Percentiles rank a stretch among this genome's conserved stretches.
Evolutionary conservation across 1,140 invertebrate species (phyloP).

Genomic region (Diorhabda elongata): DNA sequence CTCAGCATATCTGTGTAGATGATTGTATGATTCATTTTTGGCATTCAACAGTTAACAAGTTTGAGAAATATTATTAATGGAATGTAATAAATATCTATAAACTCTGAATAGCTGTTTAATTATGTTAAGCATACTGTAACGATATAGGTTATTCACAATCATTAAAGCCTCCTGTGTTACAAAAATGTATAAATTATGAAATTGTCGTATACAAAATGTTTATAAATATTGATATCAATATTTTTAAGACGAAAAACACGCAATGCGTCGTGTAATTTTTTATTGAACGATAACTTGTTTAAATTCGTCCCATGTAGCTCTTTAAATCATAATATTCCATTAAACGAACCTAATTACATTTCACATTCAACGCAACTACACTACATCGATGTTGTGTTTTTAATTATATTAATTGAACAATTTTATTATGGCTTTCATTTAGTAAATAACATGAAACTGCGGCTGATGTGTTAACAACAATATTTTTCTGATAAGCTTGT

Average conservation of each 20-base stretch:
- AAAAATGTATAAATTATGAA: no score
- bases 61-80: no score
- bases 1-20: no score
- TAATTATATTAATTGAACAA: neutral
- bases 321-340: neutral
- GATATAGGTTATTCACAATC: no score
- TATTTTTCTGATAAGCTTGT: neutral
- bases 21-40: no score
- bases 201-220: neutral
- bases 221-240: neutral
- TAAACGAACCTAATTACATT: neutral
- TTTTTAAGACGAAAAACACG: neutral
- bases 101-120: no score
- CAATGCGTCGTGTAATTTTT: neutral
- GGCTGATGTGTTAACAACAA: neutral
- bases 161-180: no score
- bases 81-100: no score
- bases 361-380: neutral
- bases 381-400: neutral
- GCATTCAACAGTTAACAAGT: no score
- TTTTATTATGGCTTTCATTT: neutral
- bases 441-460: neutral
- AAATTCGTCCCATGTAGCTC: neutral
- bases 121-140: no score
- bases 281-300: slow-evolving; percentile 2